Percentiles rank a stretch among this genome's conserved stretches.
Conservation (phyloP, 2,888 invertebrate species). For the Drosophila prolongata region DNA sequence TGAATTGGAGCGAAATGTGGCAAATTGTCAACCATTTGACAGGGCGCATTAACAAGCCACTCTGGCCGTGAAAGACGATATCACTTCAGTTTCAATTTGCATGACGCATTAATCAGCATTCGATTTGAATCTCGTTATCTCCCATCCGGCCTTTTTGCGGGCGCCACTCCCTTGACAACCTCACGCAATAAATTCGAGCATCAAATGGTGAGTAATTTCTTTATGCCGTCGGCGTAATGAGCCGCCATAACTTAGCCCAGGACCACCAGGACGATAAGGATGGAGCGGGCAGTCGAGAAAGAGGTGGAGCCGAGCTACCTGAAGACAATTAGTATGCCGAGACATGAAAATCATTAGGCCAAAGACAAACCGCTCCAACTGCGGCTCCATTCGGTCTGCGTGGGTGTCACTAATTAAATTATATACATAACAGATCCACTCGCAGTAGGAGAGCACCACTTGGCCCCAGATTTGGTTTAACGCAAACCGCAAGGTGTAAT, state of each 20-base stretch:
- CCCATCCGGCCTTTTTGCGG: constrained; percentile 5
- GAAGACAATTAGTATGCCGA: constrained; percentile 72
- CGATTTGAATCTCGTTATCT: constrained; percentile 79
- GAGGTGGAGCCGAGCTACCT: constrained; percentile 39
- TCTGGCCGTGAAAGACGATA: constrained; percentile 29
- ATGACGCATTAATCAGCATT: constrained; percentile 72
- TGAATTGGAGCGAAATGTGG: constrained; percentile 14
- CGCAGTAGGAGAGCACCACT: constrained; percentile 6
- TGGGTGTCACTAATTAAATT: constrained; percentile 76
- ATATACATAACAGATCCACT: constrained; percentile 54
- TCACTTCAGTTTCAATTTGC: constrained; percentile 71
- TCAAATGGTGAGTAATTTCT: constrained; percentile 74
- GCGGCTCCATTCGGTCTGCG: constrained; percentile 40
- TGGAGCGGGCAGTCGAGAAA: constrained; percentile 14
- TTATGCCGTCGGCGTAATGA: constrained; percentile 52
- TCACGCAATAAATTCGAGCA: constrained; percentile 70
- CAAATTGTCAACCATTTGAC: constrained; percentile 43
- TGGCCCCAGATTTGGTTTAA: constrained; percentile 27
- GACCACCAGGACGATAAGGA: constrained; percentile 4
- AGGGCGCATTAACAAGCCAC: constrained; percentile 32
- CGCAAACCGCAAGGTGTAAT: constrained; percentile 72
- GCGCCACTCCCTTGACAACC: constrained; percentile 36
- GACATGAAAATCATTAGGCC: constrained; percentile 76
- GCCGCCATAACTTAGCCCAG: constrained; percentile 62
- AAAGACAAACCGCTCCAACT: constrained; percentile 39